Conservation (phyloP, 2,113 vertebrate species). For the Vulpes vulpes region DNA sequence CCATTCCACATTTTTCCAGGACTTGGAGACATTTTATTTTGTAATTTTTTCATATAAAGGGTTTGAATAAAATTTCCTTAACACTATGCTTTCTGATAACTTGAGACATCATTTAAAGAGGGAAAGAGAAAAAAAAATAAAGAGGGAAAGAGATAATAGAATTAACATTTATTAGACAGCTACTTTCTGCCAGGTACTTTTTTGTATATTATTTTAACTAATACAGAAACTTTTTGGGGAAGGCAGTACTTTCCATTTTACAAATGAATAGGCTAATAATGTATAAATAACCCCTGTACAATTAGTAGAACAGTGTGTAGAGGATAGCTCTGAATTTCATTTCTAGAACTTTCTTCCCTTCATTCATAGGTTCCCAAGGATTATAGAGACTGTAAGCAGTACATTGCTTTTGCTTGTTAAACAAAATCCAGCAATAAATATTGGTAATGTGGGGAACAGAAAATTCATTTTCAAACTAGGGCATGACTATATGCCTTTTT, state of each 20-base stretch:
- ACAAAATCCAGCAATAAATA: neutral
- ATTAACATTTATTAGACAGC: neutral
- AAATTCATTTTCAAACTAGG: conserved; percentile 38
- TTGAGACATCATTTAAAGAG: neutral
- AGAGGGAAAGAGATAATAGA: neutral
- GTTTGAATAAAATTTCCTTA: conserved; percentile 53
- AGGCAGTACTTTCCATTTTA: neutral
- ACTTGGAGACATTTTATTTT: conserved; percentile 11
- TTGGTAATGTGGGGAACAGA: neutral
- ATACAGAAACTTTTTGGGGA: neutral
- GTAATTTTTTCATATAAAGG: conserved; percentile 9
- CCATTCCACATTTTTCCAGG: neutral
- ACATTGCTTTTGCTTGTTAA: neutral
- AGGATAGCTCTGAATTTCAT: conserved; percentile 5
- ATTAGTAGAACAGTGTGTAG: neutral
- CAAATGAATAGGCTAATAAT: neutral
- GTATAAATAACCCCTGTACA: neutral
- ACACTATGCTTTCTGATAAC: neutral
- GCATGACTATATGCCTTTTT: neutral
- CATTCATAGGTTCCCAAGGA: neutral
- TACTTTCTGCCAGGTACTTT: neutral
- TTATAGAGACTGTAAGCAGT: neutral
- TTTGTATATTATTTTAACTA: conserved; percentile 20
- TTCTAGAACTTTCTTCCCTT: conserved; percentile 37
- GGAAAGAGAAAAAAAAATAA: neutral